Percentiles rank a stretch among this genome's conserved stretches.
Conservation (phyloP, 2,797 vertebrate species). For the Caiman crocodilus region DNA sequence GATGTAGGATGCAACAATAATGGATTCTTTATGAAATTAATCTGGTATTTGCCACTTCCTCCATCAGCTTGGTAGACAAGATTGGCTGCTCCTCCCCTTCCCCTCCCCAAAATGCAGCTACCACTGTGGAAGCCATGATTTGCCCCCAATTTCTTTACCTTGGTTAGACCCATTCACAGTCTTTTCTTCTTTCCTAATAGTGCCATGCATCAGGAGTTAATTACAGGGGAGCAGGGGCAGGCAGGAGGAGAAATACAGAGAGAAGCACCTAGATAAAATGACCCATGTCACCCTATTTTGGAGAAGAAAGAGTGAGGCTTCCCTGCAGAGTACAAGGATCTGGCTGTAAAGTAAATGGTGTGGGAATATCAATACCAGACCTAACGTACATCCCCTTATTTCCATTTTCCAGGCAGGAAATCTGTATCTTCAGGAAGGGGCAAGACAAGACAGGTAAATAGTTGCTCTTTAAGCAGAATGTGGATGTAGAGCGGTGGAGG, state of each 20-base stretch:
- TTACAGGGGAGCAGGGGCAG: background rate
- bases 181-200: background rate
- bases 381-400: background rate
- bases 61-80: background rate
- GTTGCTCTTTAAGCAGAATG: background rate
- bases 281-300: background rate
- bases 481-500: rapidly evolving
- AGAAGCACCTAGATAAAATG: background rate
- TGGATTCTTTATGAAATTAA: background rate
- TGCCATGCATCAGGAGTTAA: background rate
- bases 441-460: slow-evolving; percentile 63
- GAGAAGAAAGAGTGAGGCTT: background rate
- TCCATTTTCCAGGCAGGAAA: slow-evolving; percentile 1
- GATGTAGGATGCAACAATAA: background rate
- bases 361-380: background rate
- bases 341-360: background rate
- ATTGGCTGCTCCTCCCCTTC: background rate
- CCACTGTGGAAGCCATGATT: background rate
- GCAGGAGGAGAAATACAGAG: background rate
- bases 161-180: rapidly evolving
- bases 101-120: background rate
- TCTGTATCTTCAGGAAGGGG: rapidly evolving
- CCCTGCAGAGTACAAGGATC: rapidly evolving
- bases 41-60: background rate
- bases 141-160: background rate